These are phyloP conservation scores for Charaxes varanes DNA, from an alignment of 1,140 invertebrate species.

Conservation along the genomic window DNA sequence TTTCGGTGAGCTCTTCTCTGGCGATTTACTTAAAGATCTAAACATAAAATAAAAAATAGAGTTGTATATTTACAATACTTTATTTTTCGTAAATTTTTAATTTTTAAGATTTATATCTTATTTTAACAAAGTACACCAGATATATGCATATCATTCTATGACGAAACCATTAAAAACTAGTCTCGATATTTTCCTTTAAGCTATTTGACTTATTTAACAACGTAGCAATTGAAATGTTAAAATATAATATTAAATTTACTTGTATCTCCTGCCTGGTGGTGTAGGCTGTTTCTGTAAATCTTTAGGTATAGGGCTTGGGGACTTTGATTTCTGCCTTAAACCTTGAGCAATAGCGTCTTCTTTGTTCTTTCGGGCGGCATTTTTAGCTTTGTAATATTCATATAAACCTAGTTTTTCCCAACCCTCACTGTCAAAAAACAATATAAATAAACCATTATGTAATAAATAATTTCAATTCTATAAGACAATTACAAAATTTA, in stretches of 20 bases:
- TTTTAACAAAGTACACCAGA: no score
- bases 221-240: no score
- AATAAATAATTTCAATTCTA: neutral
- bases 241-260: constrained; percentile 41
- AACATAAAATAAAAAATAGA: constrained; percentile 3
- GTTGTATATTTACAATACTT: neutral
- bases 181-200: no score
- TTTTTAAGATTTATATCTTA: neutral
- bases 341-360: constrained; percentile 87
- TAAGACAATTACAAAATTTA: no score
- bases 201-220: no score
- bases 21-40: constrained; percentile 75
- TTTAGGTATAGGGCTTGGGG: constrained; percentile 83
- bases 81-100: neutral
- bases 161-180: no score
- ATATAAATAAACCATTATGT: neutral
- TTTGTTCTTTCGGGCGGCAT: constrained; percentile 90
- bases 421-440: constrained; percentile 84
- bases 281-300: constrained; percentile 84
- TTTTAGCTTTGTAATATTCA: constrained; percentile 98
- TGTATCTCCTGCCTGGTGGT: constrained; percentile 83
- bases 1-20: constrained; percentile 68
- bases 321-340: constrained; percentile 80
- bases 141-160: no score
- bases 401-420: constrained; percentile 98